These are phyloP conservation scores for Tetramorium bicarinatum DNA, from an alignment of 2,888 invertebrate genomes.

Conservation along the genomic window DNA sequence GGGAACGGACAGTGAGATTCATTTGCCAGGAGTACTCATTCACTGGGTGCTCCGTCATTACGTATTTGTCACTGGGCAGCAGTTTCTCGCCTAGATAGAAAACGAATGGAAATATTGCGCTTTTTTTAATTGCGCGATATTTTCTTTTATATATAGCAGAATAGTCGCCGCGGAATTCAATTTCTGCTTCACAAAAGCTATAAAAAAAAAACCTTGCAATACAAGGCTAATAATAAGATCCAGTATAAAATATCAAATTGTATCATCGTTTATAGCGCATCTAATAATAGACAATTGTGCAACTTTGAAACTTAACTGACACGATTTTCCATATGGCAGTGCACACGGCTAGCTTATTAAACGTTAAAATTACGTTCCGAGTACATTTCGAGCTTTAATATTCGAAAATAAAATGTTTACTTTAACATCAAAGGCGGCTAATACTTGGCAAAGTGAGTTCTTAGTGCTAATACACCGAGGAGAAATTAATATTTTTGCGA, in stretches of 20 bases:
- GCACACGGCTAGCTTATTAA: slow-evolving; percentile 18
- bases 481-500: background rate
- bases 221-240: background rate
- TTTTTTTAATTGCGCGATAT: slow-evolving; percentile 58
- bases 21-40: slow-evolving; percentile 94
- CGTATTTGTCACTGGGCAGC: slow-evolving; percentile 92
- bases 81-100: slow-evolving; percentile 90
- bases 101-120: slow-evolving; percentile 60
- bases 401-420: slow-evolving; percentile 11
- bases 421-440: slow-evolving; percentile 20
- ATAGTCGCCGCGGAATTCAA: slow-evolving; percentile 11
- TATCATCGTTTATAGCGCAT: background rate
- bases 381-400: background rate
- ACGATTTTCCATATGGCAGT: background rate
- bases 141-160: slow-evolving; percentile 14
- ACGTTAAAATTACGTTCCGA: slow-evolving; percentile 16
- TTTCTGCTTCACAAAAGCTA: slow-evolving; percentile 13
- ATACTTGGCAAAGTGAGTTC: background rate
- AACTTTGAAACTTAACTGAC: slow-evolving; percentile 3
- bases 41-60: slow-evolving; percentile 90
- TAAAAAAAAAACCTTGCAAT: background rate
- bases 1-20: slow-evolving; percentile 93
- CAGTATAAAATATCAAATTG: background rate
- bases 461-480: background rate
- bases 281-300: background rate